phyloP scores from a whole-genome alignment of 2,113 vertebrate species.

The Catharus fuscescens region DNA sequence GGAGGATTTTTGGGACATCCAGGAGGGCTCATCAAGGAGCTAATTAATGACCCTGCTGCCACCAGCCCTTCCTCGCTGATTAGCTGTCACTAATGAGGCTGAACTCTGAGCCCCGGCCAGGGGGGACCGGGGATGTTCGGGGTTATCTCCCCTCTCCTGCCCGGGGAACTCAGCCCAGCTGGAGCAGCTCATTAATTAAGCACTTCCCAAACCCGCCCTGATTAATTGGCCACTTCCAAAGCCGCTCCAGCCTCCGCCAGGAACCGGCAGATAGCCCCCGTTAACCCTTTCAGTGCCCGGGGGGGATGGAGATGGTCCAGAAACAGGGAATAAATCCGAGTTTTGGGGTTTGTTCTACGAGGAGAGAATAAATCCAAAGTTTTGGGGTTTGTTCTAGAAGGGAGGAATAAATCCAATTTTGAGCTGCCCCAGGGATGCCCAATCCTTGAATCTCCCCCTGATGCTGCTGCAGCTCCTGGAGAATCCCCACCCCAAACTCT shows the following conservation, averaged over 20 bases:
- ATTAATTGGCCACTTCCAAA: background rate
- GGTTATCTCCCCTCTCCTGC: conserved; percentile 13
- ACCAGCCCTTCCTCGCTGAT: conserved; percentile 57
- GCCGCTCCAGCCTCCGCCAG: background rate
- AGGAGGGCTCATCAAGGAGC: background rate
- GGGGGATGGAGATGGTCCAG: background rate
- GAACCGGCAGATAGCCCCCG: background rate
- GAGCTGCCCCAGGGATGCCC: fast-evolving
- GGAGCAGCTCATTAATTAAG: background rate
- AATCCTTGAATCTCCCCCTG: fast-evolving
- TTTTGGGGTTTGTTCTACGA: no score
- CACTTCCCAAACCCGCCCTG: background rate
- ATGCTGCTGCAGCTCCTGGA: background rate
- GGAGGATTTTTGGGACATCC: no score
- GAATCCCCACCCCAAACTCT: fast-evolving
- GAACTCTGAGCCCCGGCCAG: conserved; percentile 61
- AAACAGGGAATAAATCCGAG: no score
- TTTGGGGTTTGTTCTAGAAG: no score
- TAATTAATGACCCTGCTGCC: conserved; percentile 37
- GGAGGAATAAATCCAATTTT: background rate
- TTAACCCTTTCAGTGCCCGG: background rate
- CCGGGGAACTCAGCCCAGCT: conserved; percentile 21
- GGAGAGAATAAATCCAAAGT: no score
- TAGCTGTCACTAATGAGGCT: conserved; percentile 77
- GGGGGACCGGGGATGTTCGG: background rate